phyloP scores from a whole-genome alignment of 2,113 vertebrate species.

The Nycticebus coucang region DNA sequence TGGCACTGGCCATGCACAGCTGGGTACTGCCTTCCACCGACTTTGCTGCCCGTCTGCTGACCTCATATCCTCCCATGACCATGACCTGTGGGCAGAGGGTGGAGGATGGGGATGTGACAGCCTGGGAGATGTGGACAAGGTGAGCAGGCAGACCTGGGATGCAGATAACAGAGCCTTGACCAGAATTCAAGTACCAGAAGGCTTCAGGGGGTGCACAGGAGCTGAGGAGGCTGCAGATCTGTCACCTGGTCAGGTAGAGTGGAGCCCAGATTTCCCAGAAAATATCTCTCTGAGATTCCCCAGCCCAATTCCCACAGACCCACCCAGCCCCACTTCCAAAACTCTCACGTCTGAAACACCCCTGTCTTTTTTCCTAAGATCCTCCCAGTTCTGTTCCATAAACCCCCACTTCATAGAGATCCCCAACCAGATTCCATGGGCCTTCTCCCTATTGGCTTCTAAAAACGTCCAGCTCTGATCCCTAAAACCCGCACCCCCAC shows the following conservation, averaged over 20 bases:
- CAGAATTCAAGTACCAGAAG: slow-evolving; percentile 77
- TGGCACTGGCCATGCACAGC: slow-evolving; percentile 83
- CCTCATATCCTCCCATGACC: slow-evolving; percentile 81
- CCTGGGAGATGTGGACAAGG: neutral
- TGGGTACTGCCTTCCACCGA: slow-evolving; percentile 84
- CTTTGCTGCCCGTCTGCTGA: slow-evolving; percentile 79
- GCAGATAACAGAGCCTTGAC: slow-evolving; percentile 77
- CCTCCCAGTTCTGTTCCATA: slow-evolving; percentile 15
- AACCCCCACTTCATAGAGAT: slow-evolving; percentile 50
- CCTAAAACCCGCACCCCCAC: neutral
- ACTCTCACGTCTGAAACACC: neutral
- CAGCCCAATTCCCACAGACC: slow-evolving; percentile 30
- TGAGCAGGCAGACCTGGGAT: neutral
- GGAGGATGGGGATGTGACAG: neutral
- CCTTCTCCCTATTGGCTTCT: neutral
- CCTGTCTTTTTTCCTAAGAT: slow-evolving; percentile 47
- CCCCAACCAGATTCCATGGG: neutral
- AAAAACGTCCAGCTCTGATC: slow-evolving; percentile 57
- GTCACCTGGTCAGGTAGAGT: slow-evolving; percentile 82
- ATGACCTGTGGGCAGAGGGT: neutral
- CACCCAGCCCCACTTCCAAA: neutral
- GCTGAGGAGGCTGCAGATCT: slow-evolving; percentile 77
- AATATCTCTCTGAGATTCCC: neutral
- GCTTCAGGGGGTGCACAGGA: slow-evolving; percentile 51
- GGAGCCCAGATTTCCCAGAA: neutral